phyloP scores from a whole-genome alignment of 30 jellyfish, hydroid and myxozoan genomes.

The Rhopilema esculentum region DNA sequence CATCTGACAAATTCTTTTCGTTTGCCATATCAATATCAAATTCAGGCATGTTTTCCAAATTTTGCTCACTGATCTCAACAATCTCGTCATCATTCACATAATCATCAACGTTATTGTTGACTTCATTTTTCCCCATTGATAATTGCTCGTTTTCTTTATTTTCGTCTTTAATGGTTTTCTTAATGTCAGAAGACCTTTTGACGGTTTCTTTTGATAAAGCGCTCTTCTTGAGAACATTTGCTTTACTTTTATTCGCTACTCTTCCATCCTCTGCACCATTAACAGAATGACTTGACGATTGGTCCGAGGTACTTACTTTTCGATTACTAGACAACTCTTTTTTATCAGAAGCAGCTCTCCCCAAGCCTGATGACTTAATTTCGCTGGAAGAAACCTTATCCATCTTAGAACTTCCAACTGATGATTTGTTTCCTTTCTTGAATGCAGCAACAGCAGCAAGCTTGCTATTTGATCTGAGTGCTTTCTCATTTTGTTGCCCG shows the following conservation, averaged over 20 bases:
- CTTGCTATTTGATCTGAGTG: neutral
- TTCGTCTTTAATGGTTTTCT: too few relatives aligned
- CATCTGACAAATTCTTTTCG: neutral
- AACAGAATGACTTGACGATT: neutral
- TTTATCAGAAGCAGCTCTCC: neutral
- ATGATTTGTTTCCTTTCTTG: neutral
- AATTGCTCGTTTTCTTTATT: neutral
- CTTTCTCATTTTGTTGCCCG: neutral
- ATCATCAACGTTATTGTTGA: neutral
- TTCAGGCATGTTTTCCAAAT: neutral
- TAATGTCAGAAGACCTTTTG: neutral
- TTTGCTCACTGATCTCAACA: neutral
- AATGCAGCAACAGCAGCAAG: neutral
- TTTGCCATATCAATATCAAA: neutral
- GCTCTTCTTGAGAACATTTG: neutral
- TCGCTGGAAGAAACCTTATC: neutral
- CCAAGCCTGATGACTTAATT: neutral
- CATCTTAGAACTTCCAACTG: neutral
- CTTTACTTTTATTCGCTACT: neutral
- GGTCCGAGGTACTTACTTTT: neutral
- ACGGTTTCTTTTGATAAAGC: neutral
- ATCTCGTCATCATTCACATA: neutral
- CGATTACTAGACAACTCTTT: neutral
- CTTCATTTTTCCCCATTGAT: neutral
- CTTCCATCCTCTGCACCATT: neutral